These are phyloP conservation scores for Sycophila texana DNA, from an alignment of 2,888 invertebrate genomes.

Conservation along the genomic window DNA sequence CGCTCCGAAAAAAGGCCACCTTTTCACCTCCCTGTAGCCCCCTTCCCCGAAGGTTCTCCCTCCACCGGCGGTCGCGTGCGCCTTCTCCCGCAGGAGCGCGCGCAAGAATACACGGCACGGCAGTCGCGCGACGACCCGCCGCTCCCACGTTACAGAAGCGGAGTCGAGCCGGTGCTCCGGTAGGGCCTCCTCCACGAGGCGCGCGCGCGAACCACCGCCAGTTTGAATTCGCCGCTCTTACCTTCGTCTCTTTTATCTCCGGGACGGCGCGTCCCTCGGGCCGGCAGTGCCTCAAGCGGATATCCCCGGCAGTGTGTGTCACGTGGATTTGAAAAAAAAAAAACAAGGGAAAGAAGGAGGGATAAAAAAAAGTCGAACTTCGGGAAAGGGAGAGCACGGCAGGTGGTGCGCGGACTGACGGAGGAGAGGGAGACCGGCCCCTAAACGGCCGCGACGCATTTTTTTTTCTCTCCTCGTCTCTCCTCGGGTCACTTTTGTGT, in stretches of 20 bases:
- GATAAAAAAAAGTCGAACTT: neutral
- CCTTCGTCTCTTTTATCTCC: neutral
- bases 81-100: slow-evolving; percentile 32
- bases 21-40: slow-evolving; percentile 32
- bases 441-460: neutral
- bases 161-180: neutral
- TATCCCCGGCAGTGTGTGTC: slow-evolving; percentile 10
- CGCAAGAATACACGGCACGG: slow-evolving; percentile 14
- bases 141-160: slow-evolving; percentile 4
- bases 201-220: neutral
- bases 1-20: slow-evolving; percentile 10
- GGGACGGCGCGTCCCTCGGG: neutral
- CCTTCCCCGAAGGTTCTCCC: neutral
- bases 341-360: neutral
- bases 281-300: neutral
- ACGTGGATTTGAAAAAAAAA: slow-evolving; percentile 15
- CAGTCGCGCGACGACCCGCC: slow-evolving; percentile 43
- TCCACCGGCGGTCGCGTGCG: slow-evolving; percentile 3
- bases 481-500: slow-evolving; percentile 26
- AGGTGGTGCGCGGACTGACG: slow-evolving; percentile 29
- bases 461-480: too few species aligned
- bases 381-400: slow-evolving; percentile 13
- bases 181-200: too few species aligned
- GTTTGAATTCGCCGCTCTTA: neutral
- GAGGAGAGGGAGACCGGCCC: neutral